Conservation (phyloP, 2,888 invertebrate species). For the Ophion slaviceki region DNA sequence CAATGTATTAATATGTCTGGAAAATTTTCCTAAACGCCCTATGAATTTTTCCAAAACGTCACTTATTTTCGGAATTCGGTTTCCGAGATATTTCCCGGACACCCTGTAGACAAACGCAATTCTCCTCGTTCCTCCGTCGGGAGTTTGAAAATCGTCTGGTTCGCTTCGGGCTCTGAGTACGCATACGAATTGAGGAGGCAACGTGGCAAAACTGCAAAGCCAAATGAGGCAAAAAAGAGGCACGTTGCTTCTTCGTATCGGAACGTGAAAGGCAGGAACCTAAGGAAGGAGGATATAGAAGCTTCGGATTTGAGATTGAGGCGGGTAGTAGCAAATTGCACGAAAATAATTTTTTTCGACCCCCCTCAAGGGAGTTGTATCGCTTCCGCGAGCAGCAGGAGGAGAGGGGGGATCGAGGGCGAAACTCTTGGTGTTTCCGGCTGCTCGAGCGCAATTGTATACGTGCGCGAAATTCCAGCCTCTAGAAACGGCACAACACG, state of each 20-base stretch:
- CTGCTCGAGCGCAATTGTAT: constrained; percentile 51
- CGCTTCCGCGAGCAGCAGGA: neutral
- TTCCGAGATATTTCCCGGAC: neutral
- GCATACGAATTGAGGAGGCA: constrained; percentile 33
- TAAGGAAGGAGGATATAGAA: neutral
- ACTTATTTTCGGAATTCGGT: neutral
- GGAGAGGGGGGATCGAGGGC: neutral
- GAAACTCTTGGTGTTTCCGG: constrained; percentile 32
- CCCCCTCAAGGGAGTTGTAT: neutral
- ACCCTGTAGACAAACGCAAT: neutral
- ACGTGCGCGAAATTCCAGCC: constrained; percentile 65
- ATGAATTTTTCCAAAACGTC: neutral
- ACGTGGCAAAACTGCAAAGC: constrained; percentile 46
- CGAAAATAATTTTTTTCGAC: constrained; percentile 44
- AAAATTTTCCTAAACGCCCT: neutral
- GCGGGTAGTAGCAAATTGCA: constrained; percentile 17
- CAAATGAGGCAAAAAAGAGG: constrained; percentile 24
- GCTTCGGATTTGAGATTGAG: neutral
- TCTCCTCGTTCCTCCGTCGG: constrained; percentile 8
- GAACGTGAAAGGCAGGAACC: constrained; percentile 14
- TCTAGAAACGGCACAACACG: constrained; percentile 10
- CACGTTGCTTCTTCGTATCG: constrained; percentile 42
- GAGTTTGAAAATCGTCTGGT: constrained; percentile 47
- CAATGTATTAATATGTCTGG: neutral
- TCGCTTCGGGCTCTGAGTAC: constrained; percentile 27